Percentiles rank a stretch among this genome's conserved stretches.
phyloP scores from a whole-genome alignment of 2,888 invertebrate genomes.

The Euplexia lucipara region DNA sequence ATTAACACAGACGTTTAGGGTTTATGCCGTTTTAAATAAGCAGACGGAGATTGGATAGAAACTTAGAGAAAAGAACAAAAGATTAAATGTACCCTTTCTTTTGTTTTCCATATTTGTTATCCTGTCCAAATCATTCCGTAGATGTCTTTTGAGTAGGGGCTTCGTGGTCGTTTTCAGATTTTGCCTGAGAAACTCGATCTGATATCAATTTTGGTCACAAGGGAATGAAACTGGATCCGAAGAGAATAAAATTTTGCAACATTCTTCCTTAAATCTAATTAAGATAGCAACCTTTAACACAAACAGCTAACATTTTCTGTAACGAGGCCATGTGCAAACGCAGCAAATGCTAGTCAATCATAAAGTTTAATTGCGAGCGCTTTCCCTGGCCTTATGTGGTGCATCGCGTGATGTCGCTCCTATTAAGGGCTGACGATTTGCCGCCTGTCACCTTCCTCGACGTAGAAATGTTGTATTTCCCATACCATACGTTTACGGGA shows the following conservation, averaged over 20 bases:
- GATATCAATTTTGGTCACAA: constrained; percentile 12
- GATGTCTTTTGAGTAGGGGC: constrained; percentile 30
- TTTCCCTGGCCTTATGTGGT: constrained; percentile 78
- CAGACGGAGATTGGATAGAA: constrained; percentile 27
- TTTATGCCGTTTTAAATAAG: constrained; percentile 40
- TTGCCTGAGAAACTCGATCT: constrained; percentile 12
- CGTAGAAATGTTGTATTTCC: constrained; percentile 59
- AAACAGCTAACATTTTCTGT: constrained; percentile 24
- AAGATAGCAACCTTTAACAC: constrained; percentile 21
- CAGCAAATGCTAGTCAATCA: constrained; percentile 76
- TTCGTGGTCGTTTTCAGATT: constrained; percentile 10
- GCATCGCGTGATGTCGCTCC: constrained; percentile 75
- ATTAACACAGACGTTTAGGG: constrained; percentile 51
- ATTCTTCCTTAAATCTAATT: constrained; percentile 1
- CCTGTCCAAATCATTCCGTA: constrained; percentile 28
- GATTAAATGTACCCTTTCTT: constrained; percentile 48
- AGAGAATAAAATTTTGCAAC: neutral
- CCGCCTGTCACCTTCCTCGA: constrained; percentile 70
- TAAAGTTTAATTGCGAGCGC: constrained; percentile 77
- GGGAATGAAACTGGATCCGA: neutral
- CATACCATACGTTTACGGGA: constrained; percentile 46
- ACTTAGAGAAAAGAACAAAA: constrained; percentile 32
- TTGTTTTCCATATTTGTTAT: constrained; percentile 42
- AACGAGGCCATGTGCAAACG: constrained; percentile 65
- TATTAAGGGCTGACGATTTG: constrained; percentile 77